Conservation (phyloP, 2,113 vertebrate species). For the Microcebus griseorufus region DNA sequence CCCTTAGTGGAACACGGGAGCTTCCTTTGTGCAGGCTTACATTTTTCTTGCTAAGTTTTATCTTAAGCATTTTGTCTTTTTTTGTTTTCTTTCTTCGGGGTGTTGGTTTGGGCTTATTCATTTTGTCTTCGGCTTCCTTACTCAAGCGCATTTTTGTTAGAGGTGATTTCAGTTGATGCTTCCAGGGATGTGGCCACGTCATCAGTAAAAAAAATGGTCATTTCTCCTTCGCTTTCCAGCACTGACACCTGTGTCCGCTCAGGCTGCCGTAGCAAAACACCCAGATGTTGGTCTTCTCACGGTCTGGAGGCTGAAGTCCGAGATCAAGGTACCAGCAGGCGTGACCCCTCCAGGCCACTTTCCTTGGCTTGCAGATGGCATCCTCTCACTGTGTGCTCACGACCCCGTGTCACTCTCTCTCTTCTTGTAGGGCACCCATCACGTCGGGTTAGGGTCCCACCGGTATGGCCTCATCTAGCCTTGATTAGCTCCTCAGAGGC, state of each 20-base stretch:
- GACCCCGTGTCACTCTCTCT: not conserved
- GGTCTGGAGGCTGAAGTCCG: not conserved
- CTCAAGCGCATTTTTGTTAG: not conserved
- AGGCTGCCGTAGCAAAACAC: too few species aligned
- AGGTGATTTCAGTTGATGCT: not conserved
- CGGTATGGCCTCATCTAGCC: not conserved
- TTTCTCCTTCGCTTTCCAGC: not conserved
- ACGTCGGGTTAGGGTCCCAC: not conserved
- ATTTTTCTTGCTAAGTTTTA: not conserved
- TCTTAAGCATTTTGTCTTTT: not conserved
- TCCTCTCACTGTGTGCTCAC: not conserved
- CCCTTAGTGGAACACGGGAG: not conserved
- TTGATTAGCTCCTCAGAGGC: not conserved
- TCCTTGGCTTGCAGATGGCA: not conserved
- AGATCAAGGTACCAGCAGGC: not conserved
- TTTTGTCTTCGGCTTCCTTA: too few species aligned
- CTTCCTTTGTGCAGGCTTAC: not conserved
- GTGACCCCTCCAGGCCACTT: not conserved
- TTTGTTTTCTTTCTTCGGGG: not conserved
- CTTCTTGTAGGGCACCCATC: not conserved
- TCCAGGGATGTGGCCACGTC: not conserved
- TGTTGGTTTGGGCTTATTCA: not conserved
- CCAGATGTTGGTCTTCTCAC: not conserved
- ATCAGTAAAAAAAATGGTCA: not conserved
- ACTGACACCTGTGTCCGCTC: not conserved